Base-by-base conservation (phyloP, 2,113 vertebrate species). In the Silurus asotus region DNA sequence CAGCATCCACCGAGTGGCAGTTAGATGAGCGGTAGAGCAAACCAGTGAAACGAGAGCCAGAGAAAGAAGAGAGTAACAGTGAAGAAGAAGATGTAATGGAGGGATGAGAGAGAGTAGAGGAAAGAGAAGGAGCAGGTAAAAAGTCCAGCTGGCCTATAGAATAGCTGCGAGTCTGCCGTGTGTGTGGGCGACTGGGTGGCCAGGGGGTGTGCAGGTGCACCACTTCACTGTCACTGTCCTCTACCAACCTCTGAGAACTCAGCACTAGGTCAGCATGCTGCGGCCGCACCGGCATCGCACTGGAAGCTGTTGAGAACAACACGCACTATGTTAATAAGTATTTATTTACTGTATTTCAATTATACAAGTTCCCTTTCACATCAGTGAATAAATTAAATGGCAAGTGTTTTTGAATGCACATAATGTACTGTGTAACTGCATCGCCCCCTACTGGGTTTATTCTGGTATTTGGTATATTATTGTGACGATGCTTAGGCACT, bases 211-310 rank as follows among this genome's bases (percentile, higher is more conserved):
- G 20, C 0, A 2, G 59, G 59, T 87, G 88, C 67, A 88, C n/a
- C n/a, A 78, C 92, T 4, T 93, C 84, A 58, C 92, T 93, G 49
- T 87, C 88, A 88, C 93, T 92, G 61, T 94, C 91, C 91, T 97
- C 96, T 95, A 99, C 97, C 95, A 97, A 98, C 98, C 97, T 98
- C 95, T 98, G 97, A 84, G 96, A 97, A 94, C 88, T 89, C 86
- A 94, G 92, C 85, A 90, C 89, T 0, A 96, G 93, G 84, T 99
- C 97, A 93, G 94, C 94, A 19, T 95, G 93, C 89, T 96, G 95
- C 88, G 96, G 96, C 56, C 96, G 96, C 90, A 96, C 88, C 37
- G 95, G 92, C 91, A 94, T 92, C 94, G 97, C 86, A 84, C 92
- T 96, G 19, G 96, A 95, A 84, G 95, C 97, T 99, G 94, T 4